A percentile compares a stretch with the other conserved stretches of the same genome.
Conservation (phyloP, 2,113 vertebrate species). For the Paratilapia polleni region DNA sequence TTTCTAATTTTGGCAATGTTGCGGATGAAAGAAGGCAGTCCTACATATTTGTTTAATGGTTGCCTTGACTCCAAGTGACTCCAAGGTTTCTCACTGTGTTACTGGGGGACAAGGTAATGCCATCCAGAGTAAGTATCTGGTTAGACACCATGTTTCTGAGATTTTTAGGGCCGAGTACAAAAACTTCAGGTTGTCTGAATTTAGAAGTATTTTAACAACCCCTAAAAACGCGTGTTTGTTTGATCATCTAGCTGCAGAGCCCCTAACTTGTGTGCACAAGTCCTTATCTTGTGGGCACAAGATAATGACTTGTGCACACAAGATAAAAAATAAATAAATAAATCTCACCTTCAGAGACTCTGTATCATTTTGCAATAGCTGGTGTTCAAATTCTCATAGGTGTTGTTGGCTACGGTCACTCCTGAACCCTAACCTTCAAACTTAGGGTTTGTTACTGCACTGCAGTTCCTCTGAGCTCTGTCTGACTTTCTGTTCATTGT, state of each 20-base stretch:
- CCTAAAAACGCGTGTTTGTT: background rate
- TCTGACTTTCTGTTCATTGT: background rate
- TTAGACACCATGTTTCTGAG: background rate
- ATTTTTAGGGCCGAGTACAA: background rate
- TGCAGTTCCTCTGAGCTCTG: background rate
- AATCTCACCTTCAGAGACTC: background rate
- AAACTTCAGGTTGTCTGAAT: background rate
- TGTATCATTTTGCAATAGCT: background rate
- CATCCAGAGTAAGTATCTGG: background rate
- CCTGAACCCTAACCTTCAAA: background rate
- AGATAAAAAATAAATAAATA: too few relatives aligned
- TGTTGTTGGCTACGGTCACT: background rate
- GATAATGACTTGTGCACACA: background rate
- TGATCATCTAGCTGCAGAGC: background rate
- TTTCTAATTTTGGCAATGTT: background rate
- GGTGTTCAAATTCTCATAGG: background rate
- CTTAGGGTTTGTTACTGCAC: too few relatives aligned
- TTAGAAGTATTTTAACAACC: background rate
- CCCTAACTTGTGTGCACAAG: background rate
- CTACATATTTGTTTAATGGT: background rate
- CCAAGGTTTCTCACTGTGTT: background rate
- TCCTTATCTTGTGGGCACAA: background rate
- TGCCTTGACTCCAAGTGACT: background rate
- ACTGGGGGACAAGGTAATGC: background rate
- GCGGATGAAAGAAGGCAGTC: background rate